Percentiles rank a stretch among this genome's conserved stretches.
These are phyloP conservation scores for Loris lydekkerianus DNA, from an alignment of 2,797 vertebrate species.

Conservation along the genomic window DNA sequence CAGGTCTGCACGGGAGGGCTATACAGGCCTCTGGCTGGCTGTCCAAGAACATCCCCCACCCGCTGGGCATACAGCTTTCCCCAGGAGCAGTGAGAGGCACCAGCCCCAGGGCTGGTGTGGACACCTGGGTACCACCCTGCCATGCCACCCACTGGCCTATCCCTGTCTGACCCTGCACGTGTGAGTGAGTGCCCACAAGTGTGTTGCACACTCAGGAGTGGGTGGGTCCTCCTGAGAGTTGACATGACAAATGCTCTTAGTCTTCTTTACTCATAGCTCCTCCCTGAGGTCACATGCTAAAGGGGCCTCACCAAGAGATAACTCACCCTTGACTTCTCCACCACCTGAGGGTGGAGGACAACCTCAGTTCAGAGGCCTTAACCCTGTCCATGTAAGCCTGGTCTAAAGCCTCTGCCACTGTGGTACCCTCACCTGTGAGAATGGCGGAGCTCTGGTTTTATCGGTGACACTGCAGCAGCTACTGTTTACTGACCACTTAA, in stretches of 20 bases:
- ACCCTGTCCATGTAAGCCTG: background rate
- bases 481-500: slow-evolving; percentile 23
- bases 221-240: slow-evolving; percentile 11
- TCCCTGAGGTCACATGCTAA: slow-evolving; percentile 52
- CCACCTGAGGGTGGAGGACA: background rate
- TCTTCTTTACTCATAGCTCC: slow-evolving; percentile 47
- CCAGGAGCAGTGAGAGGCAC: background rate
- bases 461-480: background rate
- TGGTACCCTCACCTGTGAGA: background rate
- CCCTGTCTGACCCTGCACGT: slow-evolving; percentile 1
- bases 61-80: background rate
- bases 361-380: background rate
- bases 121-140: background rate
- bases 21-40: background rate
- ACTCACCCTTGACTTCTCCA: background rate
- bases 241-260: slow-evolving; percentile 18
- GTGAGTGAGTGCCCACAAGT: slow-evolving; percentile 4
- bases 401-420: background rate
- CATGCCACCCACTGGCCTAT: background rate
- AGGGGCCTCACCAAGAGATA: slow-evolving; percentile 27
- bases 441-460: background rate
- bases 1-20: background rate
- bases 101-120: background rate
- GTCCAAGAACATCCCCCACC: background rate
- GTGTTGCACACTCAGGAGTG: background rate